A percentile compares a stretch with the other conserved stretches of the same genome.
Evolutionary conservation across 2,113 vertebrate species (phyloP).

Genomic region (Psephotus haematonotus): DNA sequence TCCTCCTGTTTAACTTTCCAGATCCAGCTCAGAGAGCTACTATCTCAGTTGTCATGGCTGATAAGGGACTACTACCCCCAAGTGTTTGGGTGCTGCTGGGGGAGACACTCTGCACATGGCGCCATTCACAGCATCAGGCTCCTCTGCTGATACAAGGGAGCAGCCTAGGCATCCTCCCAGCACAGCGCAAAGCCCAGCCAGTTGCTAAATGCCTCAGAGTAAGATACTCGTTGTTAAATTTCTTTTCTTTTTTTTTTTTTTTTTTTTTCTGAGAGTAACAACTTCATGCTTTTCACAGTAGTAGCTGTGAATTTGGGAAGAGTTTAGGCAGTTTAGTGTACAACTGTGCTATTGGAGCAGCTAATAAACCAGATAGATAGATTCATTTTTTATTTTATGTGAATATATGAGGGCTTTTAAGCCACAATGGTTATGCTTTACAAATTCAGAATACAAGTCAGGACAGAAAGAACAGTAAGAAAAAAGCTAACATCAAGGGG

Average conservation of each 20-base stretch:
- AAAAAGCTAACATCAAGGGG: background rate
- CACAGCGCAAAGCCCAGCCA: background rate
- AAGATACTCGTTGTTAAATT: background rate
- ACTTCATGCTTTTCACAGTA: background rate
- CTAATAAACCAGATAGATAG: background rate
- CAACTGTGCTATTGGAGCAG: background rate
- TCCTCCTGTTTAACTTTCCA: background rate
- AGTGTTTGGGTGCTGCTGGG: background rate
- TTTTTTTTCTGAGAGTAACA: background rate
- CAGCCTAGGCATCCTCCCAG: constrained; percentile 2
- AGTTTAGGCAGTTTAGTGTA: background rate
- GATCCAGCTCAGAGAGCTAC: background rate
- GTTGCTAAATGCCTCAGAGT: background rate
- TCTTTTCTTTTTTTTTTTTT: background rate
- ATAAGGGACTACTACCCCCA: background rate
- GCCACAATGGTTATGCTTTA: background rate
- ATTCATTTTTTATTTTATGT: background rate
- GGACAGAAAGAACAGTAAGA: background rate
- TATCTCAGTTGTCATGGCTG: background rate
- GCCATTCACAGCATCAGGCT: background rate
- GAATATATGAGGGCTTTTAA: background rate
- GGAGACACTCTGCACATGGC: fast-evolving
- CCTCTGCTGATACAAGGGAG: background rate
- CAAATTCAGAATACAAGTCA: background rate
- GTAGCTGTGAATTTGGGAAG: background rate